Conservation (phyloP, 1,140 invertebrate species). For the Drosophila parabipectinata region DNA sequence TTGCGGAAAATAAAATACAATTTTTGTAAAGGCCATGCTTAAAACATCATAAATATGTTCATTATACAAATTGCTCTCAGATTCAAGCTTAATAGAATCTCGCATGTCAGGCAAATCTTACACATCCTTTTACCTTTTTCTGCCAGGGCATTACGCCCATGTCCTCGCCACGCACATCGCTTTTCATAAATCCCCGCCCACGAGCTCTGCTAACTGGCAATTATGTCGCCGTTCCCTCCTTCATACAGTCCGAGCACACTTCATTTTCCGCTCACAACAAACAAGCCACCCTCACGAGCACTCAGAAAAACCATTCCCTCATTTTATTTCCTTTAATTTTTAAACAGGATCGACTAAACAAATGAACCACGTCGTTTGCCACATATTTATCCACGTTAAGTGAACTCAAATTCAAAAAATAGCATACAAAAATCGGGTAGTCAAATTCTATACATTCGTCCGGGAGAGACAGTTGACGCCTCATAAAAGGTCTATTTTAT, state of each 20-base stretch:
- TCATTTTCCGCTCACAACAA: conserved; percentile 53
- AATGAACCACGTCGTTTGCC: no score
- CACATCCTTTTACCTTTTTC: conserved; percentile 13
- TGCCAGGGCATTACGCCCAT: conserved; percentile 20
- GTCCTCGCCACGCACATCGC: background rate
- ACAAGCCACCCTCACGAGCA: conserved; percentile 15
- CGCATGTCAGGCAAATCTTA: conserved; percentile 12
- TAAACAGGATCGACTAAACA: background rate
- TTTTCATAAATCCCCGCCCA: conserved; percentile 25
- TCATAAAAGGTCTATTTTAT: no score
- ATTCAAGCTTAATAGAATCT: conserved; percentile 25
- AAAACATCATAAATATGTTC: background rate
- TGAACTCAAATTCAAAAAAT: no score
- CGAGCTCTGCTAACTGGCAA: conserved; percentile 33
- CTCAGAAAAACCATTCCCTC: conserved; percentile 3
- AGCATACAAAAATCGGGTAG: no score
- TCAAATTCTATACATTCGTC: no score
- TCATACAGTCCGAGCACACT: conserved; percentile 49
- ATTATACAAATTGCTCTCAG: conserved; percentile 8
- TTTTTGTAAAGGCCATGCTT: background rate
- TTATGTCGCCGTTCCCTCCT: conserved; percentile 50
- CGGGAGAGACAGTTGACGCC: no score
- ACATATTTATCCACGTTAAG: no score
- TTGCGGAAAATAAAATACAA: no score
- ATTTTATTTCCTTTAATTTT: background rate